Percentiles rank a stretch among this genome's conserved stretches.
Evolutionary conservation across 35 echinoderm and acorn worm genomes (phyloP).

Genomic region (Eucidaris tribuloides): DNA sequence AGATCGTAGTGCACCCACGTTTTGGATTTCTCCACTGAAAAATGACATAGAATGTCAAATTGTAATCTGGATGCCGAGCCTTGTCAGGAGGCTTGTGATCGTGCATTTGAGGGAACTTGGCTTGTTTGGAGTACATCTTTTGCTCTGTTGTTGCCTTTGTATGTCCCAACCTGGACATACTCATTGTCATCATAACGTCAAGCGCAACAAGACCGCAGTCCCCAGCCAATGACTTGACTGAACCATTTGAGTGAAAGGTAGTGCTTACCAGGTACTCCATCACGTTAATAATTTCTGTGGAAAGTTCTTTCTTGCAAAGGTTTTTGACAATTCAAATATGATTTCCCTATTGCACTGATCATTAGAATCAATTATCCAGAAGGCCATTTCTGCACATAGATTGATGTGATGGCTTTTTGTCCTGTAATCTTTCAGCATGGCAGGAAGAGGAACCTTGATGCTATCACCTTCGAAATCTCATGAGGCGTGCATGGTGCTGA

Average conservation of each 20-base stretch:
- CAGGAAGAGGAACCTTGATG: constrained; percentile 5
- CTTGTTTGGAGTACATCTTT: background rate
- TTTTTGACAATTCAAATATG: background rate
- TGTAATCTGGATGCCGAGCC: background rate
- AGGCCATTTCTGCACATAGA: constrained; percentile 12
- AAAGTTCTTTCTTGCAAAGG: background rate
- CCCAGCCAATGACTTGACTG: background rate
- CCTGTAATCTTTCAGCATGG: background rate
- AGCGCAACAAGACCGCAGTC: background rate
- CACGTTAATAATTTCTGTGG: background rate
- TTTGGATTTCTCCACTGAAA: background rate
- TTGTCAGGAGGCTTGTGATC: background rate
- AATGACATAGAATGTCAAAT: background rate
- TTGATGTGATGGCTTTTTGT: background rate
- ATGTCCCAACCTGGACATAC: background rate
- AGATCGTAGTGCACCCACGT: background rate
- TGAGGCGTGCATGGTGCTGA: background rate
- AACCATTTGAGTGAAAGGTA: too few species aligned
- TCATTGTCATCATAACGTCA: background rate
- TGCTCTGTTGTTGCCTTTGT: background rate
- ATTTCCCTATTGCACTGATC: background rate
- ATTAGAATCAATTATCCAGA: background rate
- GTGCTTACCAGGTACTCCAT: constrained; percentile 15
- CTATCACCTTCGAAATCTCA: background rate
- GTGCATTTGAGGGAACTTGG: background rate